Base-by-base conservation (phyloP, 2,888 invertebrate species). In the Idaea straminata region DNA sequence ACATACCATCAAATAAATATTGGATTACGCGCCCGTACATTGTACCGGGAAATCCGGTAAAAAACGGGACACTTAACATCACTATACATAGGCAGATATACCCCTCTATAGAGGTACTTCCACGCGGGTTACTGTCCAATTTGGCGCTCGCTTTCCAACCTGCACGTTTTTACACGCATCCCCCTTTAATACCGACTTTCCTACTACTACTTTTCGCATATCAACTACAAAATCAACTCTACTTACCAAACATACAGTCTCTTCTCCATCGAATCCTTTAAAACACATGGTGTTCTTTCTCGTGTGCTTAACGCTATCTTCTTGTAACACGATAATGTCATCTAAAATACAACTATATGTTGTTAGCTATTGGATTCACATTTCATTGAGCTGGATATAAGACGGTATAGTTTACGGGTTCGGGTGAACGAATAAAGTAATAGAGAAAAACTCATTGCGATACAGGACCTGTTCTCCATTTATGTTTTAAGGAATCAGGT, bases 161-260 rank as follows among this genome's bases (percentile, higher is more conserved):
- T 81, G 80, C 83, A 79, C 83, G 82, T 87, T 88, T 87, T 87
- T 86, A 81, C 83, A 78, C 81, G 81, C 84, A 83, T 83, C 83
- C 81, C 83, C 76, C 59, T 59, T 80, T 81, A 78, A 79, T 80
- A 80, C 77, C 77, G 74, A 72, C 76, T 68, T 71, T 66, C 65
- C 71, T 68, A 62, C 65, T 58, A 58, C 15, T 59, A 59, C 34
- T 59, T 47, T 47, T 47, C 10, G 13, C 47, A 47, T 47, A 13
- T 13, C 47, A 47, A 47, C 5, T 47, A 47, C 47, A 47, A 47
- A 47, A 47, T 13, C 47, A 47, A 47, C 47, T 47, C 47, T 47
- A 13, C 47, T 10, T 7, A 47, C 47, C 13, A 13, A 13, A 13
- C 47, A 59, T 59, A 59, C 25, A 59, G 59, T 15, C 15, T 34